phyloP scores from a whole-genome alignment of 2,113 vertebrate species.

The Numida meleagris region DNA sequence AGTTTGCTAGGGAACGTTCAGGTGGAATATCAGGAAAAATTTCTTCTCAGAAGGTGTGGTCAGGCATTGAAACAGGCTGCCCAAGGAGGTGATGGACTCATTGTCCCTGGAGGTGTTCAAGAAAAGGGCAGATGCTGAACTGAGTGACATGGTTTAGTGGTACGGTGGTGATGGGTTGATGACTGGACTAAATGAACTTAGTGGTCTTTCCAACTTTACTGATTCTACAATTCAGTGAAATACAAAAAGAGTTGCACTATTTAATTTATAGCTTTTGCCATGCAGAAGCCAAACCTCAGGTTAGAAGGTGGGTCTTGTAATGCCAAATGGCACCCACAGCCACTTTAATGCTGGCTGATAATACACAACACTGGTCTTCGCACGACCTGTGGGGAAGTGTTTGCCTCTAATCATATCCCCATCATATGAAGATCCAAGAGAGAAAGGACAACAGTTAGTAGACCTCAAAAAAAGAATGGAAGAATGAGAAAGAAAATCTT shows the following conservation, averaged over 20 bases:
- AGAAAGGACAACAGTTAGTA: background rate
- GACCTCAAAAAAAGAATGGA: background rate
- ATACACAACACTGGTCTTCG: background rate
- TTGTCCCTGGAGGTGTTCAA: too few relatives aligned
- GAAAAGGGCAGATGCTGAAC: too few relatives aligned
- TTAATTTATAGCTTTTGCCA: background rate
- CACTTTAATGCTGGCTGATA: background rate
- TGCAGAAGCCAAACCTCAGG: background rate
- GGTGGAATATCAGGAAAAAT: too few relatives aligned
- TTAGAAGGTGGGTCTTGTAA: background rate
- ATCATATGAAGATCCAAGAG: background rate
- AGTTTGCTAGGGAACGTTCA: too few relatives aligned
- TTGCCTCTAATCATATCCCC: background rate
- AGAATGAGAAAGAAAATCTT: background rate
- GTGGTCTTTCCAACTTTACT: too few relatives aligned
- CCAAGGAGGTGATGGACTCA: too few relatives aligned
- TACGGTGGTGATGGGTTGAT: too few relatives aligned
- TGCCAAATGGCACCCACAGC: background rate
- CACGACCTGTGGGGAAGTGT: background rate
- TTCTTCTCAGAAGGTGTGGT: too few relatives aligned
- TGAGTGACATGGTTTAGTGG: too few relatives aligned
- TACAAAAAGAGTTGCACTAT: background rate
- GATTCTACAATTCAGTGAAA: background rate
- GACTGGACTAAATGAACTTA: too few relatives aligned
- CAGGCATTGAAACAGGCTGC: too few relatives aligned